Evolutionary conservation across 2,888 invertebrate genomes (phyloP).

Genomic region (Monoplex corrugatus): DNA sequence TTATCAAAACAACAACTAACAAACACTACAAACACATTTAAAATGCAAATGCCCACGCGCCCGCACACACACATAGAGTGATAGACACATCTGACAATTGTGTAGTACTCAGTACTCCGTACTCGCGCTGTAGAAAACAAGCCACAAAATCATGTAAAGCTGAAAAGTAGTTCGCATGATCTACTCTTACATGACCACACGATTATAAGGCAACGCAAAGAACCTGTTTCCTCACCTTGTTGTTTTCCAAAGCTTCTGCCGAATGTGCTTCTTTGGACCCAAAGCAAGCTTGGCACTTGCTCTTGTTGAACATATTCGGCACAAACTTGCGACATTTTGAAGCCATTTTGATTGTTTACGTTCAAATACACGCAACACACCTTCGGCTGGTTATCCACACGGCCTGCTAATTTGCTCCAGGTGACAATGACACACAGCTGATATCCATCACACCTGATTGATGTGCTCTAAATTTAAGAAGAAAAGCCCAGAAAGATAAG

Average conservation of each 20-base stretch:
- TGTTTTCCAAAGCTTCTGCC: constrained; percentile 93
- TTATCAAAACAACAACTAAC: too few species aligned
- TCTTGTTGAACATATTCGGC: constrained; percentile 99
- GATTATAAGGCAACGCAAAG: neutral
- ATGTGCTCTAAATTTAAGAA: neutral
- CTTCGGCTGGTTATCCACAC: neutral
- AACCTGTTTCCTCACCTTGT: constrained; percentile 72
- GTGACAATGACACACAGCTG: constrained; percentile 13
- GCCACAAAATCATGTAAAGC: too few species aligned
- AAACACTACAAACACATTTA: too few species aligned
- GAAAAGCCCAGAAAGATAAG: neutral
- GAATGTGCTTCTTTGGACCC: constrained; percentile 98
- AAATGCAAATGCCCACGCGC: too few species aligned
- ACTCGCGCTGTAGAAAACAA: too few species aligned
- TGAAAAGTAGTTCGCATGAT: too few species aligned
- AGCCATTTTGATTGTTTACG: constrained; percentile 67
- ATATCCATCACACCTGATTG: neutral
- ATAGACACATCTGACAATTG: too few species aligned
- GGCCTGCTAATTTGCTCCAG: neutral
- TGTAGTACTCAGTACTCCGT: too few species aligned
- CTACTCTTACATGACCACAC: neutral
- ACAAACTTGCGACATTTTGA: constrained; percentile 97
- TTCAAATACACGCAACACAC: constrained; percentile 19
- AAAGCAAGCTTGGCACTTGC: constrained; percentile 99
- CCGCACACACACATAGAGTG: too few species aligned